Evolutionary conservation across 1,140 invertebrate species (phyloP).

Genomic region (Plutomurus gul): DNA sequence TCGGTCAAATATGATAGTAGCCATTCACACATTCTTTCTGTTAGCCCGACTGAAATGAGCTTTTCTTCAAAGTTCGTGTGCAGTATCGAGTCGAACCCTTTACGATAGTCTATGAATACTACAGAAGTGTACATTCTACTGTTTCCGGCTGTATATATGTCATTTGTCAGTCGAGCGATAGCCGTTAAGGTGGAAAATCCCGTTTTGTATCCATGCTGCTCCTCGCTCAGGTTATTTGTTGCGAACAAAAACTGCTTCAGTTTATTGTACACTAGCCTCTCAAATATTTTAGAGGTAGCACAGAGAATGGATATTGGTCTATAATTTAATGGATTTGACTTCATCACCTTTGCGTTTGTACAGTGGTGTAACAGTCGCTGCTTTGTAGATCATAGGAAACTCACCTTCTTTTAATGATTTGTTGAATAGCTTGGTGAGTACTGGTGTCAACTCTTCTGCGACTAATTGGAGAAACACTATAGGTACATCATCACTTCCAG

Average conservation of each 20-base stretch:
- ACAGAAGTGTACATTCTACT: neutral
- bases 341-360: neutral
- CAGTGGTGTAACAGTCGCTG: neutral
- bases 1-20: neutral
- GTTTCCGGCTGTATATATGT: neutral
- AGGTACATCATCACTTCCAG: neutral
- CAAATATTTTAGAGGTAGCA: neutral
- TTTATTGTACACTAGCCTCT: neutral
- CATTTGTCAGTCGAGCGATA: neutral
- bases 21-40: neutral
- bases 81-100: neutral
- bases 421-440: neutral
- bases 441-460: neutral
- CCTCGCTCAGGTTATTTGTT: neutral
- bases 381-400: neutral
- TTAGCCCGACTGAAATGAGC: neutral
- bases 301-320: slow-evolving; percentile 13
- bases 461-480: neutral
- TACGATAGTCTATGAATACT: neutral
- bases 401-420: neutral
- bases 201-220: neutral
- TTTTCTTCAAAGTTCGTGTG: neutral
- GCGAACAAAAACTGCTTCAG: neutral
- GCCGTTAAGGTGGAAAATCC: neutral
- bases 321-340: neutral